Conservation (phyloP, 2,888 invertebrate species). For the Caenorhabditis virilis region DNA sequence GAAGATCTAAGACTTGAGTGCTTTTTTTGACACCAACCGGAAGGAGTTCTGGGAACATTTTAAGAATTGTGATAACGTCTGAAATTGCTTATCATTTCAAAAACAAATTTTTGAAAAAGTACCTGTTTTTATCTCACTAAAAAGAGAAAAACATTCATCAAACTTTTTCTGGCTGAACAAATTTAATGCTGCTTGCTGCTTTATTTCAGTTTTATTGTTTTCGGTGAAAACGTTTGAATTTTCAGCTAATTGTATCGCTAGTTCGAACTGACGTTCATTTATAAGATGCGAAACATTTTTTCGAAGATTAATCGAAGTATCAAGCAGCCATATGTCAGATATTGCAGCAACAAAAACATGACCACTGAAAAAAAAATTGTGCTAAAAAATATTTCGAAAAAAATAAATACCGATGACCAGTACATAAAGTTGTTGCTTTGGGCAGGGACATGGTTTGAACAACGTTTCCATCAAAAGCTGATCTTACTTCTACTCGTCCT, state of each 20-base stretch:
- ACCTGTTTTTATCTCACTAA: slow-evolving; percentile 29
- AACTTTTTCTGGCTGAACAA: slow-evolving; percentile 87
- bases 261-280: slow-evolving; percentile 87
- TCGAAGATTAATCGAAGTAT: slow-evolving; percentile 78
- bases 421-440: slow-evolving; percentile 50
- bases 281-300: slow-evolving; percentile 84
- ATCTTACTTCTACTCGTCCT: slow-evolving; percentile 81
- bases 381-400: no score
- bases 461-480: slow-evolving; percentile 80
- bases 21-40: slow-evolving; percentile 70
- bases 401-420: slow-evolving; percentile 22
- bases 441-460: slow-evolving; percentile 81
- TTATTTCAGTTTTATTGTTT: slow-evolving; percentile 75
- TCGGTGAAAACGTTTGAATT: slow-evolving; percentile 46
- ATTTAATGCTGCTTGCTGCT: slow-evolving; percentile 86
- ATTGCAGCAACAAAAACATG: slow-evolving; percentile 48
- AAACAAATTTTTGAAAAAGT: neutral
- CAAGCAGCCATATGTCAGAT: slow-evolving; percentile 78
- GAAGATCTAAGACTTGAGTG: slow-evolving; percentile 33
- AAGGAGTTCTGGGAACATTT: slow-evolving; percentile 87
- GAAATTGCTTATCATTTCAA: slow-evolving; percentile 27
- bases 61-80: slow-evolving; percentile 93
- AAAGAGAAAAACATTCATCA: slow-evolving; percentile 82
- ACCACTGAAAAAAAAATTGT: no score
- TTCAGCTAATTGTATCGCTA: slow-evolving; percentile 74